These are phyloP conservation scores for Puma concolor DNA, from an alignment of 2,113 vertebrate species.

Conservation along the genomic window DNA sequence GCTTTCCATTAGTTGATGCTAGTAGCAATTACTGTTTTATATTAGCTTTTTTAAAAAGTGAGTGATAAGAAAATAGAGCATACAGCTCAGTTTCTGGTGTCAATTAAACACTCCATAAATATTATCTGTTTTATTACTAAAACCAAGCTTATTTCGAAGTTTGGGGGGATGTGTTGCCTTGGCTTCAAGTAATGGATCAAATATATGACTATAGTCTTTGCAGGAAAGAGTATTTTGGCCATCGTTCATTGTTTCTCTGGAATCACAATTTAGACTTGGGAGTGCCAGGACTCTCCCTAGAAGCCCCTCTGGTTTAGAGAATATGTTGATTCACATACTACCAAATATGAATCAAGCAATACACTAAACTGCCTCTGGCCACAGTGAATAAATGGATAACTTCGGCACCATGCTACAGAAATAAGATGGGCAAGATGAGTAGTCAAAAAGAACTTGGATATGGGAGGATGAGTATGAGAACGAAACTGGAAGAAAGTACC, in stretches of 20 bases:
- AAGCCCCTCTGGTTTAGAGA: background rate
- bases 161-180: background rate
- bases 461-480: background rate
- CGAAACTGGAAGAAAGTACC: background rate
- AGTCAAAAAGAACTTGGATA: background rate
- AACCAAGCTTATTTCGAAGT: background rate
- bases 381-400: background rate
- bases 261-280: background rate
- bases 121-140: background rate
- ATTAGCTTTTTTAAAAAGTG: background rate
- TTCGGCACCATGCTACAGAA: background rate
- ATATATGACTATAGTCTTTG: background rate
- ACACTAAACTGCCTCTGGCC: background rate
- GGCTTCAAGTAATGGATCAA: background rate
- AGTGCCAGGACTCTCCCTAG: background rate
- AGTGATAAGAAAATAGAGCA: background rate
- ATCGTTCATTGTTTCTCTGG: background rate
- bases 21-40: background rate
- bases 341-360: background rate
- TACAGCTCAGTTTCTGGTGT: background rate
- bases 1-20: background rate
- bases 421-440: background rate
- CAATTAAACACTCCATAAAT: background rate
- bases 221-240: background rate
- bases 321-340: background rate